Percentiles rank a stretch among this genome's conserved stretches.
These are phyloP conservation scores for Ctenopoma kingsleyae DNA, from an alignment of 2,797 vertebrate genomes.

Conservation along the genomic window DNA sequence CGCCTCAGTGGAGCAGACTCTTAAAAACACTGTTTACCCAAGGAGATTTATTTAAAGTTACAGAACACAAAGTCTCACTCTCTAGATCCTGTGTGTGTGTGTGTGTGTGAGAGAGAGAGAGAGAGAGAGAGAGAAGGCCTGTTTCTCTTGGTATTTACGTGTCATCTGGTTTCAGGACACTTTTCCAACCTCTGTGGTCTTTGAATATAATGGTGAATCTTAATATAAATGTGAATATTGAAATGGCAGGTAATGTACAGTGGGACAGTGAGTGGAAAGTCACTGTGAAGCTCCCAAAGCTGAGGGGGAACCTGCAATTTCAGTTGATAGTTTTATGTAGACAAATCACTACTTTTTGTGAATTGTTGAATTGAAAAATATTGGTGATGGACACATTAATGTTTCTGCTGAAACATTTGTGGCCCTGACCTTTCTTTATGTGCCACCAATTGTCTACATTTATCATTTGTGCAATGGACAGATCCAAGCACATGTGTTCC, in stretches of 20 bases:
- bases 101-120: too few species aligned
- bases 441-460: neutral
- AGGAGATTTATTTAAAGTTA: constrained; percentile 74
- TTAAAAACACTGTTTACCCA: constrained; percentile 77
- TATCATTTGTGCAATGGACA: neutral
- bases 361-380: too few species aligned
- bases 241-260: too few species aligned
- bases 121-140: too few species aligned
- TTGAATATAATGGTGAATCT: neutral
- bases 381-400: too few species aligned
- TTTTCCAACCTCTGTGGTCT: neutral
- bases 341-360: too few species aligned
- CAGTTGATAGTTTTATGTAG: too few species aligned
- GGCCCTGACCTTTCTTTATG: neutral
- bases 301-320: too few species aligned
- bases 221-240: too few species aligned
- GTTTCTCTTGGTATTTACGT: neutral
- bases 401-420: too few species aligned
- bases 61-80: constrained; percentile 47
- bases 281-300: too few species aligned
- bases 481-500: neutral
- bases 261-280: too few species aligned
- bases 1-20: constrained; percentile 66
- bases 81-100: constrained; percentile 21
- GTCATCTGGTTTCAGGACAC: constrained; percentile 13